Evolutionary conservation across 2,797 vertebrate species (phyloP).

Genomic region (Triplophysa yarkandensis): DNA sequence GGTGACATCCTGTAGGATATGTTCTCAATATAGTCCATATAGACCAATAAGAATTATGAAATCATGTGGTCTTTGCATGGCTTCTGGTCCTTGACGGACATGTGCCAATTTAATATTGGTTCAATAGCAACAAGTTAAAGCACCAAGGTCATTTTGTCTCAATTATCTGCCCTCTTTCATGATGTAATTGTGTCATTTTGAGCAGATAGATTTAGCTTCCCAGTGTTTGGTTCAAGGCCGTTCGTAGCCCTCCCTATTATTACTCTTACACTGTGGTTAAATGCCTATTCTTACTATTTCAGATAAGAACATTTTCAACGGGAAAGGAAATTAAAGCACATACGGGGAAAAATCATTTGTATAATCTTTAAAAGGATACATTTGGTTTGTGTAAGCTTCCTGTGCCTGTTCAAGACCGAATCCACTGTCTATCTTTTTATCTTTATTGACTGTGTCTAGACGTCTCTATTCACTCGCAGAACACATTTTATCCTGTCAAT

Average conservation of each 20-base stretch:
- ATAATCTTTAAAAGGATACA: conserved; percentile 72
- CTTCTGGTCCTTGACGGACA: neutral
- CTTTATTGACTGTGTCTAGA: conserved; percentile 79
- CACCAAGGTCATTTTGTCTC: conserved; percentile 44
- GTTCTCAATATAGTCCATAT: conserved; percentile 50
- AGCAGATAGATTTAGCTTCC: conserved; percentile 52
- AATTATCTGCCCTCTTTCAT: conserved; percentile 30
- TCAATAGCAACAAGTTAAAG: conserved; percentile 36
- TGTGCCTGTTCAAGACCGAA: conserved; percentile 63
- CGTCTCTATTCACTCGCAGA: conserved; percentile 72
- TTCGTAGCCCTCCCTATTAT: conserved; percentile 68
- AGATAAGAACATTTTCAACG: conserved; percentile 71
- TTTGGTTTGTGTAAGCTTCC: conserved; percentile 23
- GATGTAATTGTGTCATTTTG: conserved; percentile 52
- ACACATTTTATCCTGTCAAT: conserved; percentile 61
- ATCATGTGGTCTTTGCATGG: neutral
- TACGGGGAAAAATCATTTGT: conserved; percentile 51
- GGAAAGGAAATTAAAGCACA: conserved; percentile 61
- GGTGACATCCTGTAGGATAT: conserved; percentile 45
- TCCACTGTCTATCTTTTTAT: conserved; percentile 72
- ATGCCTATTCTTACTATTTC: conserved; percentile 69
- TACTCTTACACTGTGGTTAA: conserved; percentile 67
- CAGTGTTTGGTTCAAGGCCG: conserved; percentile 59
- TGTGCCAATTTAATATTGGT: conserved; percentile 18
- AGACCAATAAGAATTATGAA: conserved; percentile 41